Percentiles rank a stretch among this genome's conserved stretches.
Conservation (phyloP, 1,140 invertebrate species). For the Sitobion miscanthi region DNA sequence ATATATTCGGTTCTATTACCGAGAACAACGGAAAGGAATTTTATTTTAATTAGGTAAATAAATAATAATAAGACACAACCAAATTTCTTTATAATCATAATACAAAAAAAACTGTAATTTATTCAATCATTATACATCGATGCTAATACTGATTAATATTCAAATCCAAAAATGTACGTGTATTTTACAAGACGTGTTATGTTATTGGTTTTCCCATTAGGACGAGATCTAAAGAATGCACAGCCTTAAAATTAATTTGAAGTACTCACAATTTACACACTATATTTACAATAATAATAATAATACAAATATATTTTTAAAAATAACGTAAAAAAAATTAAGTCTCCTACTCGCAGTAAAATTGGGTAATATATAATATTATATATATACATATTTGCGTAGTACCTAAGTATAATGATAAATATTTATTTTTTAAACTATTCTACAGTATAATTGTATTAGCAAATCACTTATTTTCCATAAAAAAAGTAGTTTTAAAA, state of each 20-base stretch:
- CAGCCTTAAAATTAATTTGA: conserved; percentile 51
- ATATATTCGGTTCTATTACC: background rate
- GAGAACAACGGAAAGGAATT: background rate
- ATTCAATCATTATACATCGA: conserved; percentile 22
- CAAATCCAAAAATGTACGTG: background rate
- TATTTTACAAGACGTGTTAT: conserved; percentile 30
- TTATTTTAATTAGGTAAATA: background rate
- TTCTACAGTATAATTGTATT: background rate
- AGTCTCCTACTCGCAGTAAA: conserved; percentile 23
- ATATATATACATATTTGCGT: background rate
- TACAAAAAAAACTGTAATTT: conserved; percentile 14
- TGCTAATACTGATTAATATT: conserved; percentile 32
- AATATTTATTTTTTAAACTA: background rate
- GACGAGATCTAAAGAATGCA: conserved; percentile 53
- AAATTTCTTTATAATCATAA: background rate
- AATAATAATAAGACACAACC: background rate
- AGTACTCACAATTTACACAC: background rate
- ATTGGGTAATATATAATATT: background rate
- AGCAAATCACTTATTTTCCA: background rate
- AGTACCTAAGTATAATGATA: background rate
- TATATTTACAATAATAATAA: conserved; percentile 6
- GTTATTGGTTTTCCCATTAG: conserved; percentile 22
- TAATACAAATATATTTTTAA: background rate
- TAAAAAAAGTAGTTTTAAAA: background rate
- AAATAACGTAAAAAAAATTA: conserved; percentile 34